A percentile compares a stretch with the other conserved stretches of the same genome.
Evolutionary conservation across 1,140 invertebrate species (phyloP).

Genomic region (Sarcophaga peregrina): DNA sequence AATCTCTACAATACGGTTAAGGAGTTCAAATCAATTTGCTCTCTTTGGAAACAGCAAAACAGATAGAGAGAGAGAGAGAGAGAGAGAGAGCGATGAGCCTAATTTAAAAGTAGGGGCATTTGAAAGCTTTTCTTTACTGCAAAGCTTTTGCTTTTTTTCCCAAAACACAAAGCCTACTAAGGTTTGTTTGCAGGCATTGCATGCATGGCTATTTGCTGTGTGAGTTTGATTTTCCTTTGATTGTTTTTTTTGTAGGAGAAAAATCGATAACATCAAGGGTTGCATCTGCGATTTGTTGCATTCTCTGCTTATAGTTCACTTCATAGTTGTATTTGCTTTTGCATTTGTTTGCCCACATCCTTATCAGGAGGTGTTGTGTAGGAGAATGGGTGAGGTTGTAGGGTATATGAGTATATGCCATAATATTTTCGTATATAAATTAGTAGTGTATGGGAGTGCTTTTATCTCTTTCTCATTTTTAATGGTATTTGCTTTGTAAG

Average conservation of each 20-base stretch:
- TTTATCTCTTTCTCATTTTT: too few relatives aligned
- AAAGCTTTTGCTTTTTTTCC: conserved; percentile 21
- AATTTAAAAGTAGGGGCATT: background rate
- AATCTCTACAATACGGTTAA: background rate
- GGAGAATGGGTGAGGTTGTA: background rate
- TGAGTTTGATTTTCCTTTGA: background rate
- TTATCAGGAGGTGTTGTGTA: background rate
- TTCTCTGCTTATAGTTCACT: background rate
- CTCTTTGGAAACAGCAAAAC: background rate
- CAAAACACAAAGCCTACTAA: background rate
- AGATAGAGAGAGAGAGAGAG: background rate
- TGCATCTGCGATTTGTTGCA: conserved; percentile 30
- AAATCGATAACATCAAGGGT: conserved; percentile 40
- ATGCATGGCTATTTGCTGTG: background rate
- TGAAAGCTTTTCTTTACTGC: background rate
- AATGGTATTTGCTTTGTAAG: too few relatives aligned
- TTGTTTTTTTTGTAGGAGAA: conserved; percentile 23
- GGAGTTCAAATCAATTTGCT: background rate
- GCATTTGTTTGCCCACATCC: background rate
- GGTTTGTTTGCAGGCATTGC: background rate
- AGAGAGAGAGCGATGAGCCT: background rate
- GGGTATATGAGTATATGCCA: background rate
- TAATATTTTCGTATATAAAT: background rate
- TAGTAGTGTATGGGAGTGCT: background rate
- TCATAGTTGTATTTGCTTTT: background rate